Conservation (phyloP, 2,888 invertebrate genomes). For the Agapetus fuscipes region DNA sequence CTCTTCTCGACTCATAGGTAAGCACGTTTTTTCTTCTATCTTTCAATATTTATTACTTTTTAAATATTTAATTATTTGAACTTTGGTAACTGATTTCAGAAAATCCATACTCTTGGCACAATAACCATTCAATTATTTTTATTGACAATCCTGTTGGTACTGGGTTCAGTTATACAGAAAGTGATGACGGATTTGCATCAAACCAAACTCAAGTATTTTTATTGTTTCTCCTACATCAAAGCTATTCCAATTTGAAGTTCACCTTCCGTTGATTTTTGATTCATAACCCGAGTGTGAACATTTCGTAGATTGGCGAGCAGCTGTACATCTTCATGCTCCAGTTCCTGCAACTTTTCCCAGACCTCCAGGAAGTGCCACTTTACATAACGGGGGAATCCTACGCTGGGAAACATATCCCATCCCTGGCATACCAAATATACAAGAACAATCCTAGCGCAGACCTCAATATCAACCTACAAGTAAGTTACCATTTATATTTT, state of each 20-base stretch:
- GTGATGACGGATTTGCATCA: slow-evolving; percentile 51
- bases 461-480: slow-evolving; percentile 38
- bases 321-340: slow-evolving; percentile 51
- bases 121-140: slow-evolving; percentile 52
- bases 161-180: slow-evolving; percentile 56
- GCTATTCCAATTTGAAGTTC: too few species aligned
- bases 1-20: too few species aligned
- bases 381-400: slow-evolving; percentile 59
- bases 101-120: slow-evolving; percentile 48
- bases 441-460: slow-evolving; percentile 34
- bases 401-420: slow-evolving; percentile 51
- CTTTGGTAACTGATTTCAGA: too few species aligned
- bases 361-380: slow-evolving; percentile 48
- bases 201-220: slow-evolving; percentile 52
- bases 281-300: too few species aligned
- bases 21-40: too few species aligned
- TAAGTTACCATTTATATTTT: too few species aligned
- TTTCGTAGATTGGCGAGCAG: slow-evolving; percentile 45
- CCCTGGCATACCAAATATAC: slow-evolving; percentile 49
- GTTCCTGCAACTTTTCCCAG: slow-evolving; percentile 54
- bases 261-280: too few species aligned
- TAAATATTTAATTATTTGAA: too few species aligned
- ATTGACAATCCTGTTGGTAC: too few species aligned
- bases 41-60: too few species aligned
- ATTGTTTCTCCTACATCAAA: too few species aligned